Conservation (phyloP, 1,140 invertebrate genomes). For the Chironomus tepperi region DNA sequence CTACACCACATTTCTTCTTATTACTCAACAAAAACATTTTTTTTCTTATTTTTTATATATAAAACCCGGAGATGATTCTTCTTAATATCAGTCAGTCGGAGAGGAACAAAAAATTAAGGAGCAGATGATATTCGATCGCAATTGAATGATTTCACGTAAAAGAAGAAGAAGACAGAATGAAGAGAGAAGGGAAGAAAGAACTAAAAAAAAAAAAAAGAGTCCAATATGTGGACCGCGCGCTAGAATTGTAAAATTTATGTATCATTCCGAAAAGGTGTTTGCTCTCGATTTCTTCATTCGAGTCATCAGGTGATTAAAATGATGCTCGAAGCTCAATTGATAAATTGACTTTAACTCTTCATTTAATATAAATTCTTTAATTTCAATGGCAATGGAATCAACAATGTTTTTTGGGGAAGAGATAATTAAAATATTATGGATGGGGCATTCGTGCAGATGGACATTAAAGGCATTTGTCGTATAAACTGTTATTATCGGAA, state of each 20-base stretch:
- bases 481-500: too few species aligned
- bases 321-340: conserved; percentile 12
- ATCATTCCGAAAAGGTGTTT: conserved; percentile 7
- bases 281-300: neutral
- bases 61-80: neutral
- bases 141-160: neutral
- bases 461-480: too few species aligned
- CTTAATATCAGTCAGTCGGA: neutral
- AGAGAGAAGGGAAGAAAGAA: neutral
- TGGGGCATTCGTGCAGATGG: too few species aligned
- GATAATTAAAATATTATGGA: too few species aligned
- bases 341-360: neutral
- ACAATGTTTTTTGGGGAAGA: too few species aligned
- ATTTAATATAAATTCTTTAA: neutral
- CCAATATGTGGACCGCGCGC: conserved; percentile 10
- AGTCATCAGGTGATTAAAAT: conserved; percentile 13
- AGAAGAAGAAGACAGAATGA: neutral
- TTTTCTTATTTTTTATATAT: neutral
- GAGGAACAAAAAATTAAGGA: conserved; percentile 11
- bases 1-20: too few species aligned
- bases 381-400: neutral
- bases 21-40: neutral
- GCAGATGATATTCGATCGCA: conserved; percentile 22
- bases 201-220: too few species aligned
- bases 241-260: conserved; percentile 9